Conservation (phyloP, 2,797 vertebrate species). For the Pygocentrus nattereri region DNA sequence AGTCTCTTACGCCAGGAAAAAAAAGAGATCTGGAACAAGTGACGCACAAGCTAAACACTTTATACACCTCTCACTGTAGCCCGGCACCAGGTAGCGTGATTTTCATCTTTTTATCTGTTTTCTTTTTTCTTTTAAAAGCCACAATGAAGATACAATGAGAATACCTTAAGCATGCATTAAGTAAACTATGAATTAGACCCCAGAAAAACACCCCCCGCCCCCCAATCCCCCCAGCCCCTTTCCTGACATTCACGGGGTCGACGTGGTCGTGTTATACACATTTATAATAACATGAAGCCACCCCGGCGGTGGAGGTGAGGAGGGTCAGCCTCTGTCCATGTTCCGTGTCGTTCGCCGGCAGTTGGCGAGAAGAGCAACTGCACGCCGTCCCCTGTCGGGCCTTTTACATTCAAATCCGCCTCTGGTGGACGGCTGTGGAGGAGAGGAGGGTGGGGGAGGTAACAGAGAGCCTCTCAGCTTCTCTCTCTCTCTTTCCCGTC, state of each 20-base stretch:
- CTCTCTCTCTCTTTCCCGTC: slow-evolving; percentile 11
- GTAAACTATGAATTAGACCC: slow-evolving; percentile 59
- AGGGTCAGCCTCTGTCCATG: slow-evolving; percentile 53
- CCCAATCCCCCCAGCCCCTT: neutral
- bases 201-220: slow-evolving; percentile 39
- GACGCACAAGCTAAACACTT: slow-evolving; percentile 63
- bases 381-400: slow-evolving; percentile 47
- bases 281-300: slow-evolving; percentile 55
- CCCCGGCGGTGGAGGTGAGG: slow-evolving; percentile 55
- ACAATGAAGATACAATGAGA: slow-evolving; percentile 66
- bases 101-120: neutral
- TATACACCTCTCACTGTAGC: slow-evolving; percentile 60
- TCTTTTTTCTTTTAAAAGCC: slow-evolving; percentile 59
- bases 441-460: slow-evolving; percentile 17
- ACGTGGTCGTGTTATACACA: slow-evolving; percentile 62
- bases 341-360: slow-evolving; percentile 50
- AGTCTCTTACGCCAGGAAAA: slow-evolving; percentile 43
- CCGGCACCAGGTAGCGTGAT: slow-evolving; percentile 48
- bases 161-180: slow-evolving; percentile 71
- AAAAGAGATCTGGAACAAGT: slow-evolving; percentile 61
- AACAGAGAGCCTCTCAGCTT: slow-evolving; percentile 47
- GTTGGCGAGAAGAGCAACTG: slow-evolving; percentile 48
- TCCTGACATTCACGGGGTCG: slow-evolving; percentile 66
- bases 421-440: slow-evolving; percentile 45
- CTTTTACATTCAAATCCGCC: slow-evolving; percentile 59